A percentile compares a stretch with the other conserved stretches of the same genome.
Evolutionary conservation across 2,797 vertebrate genomes (phyloP).

Genomic region (Mustela erminea): DNA sequence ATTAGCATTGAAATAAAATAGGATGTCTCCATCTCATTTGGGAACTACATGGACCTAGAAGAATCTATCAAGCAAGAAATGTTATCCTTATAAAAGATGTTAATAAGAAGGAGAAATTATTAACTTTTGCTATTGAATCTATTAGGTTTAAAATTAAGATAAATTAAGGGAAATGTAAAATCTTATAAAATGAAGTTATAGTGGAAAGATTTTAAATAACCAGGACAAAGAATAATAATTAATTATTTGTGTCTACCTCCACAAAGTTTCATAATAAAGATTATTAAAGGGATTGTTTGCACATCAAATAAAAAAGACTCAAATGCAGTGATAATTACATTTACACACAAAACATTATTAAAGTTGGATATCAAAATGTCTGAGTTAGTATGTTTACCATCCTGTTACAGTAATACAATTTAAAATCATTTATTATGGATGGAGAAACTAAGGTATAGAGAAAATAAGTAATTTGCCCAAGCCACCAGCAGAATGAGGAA

Average conservation of each 20-base stretch:
- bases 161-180: conserved; percentile 23
- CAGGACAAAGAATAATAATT: conserved; percentile 13
- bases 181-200: conserved; percentile 23
- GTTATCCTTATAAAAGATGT: conserved; percentile 20
- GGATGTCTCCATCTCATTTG: not conserved
- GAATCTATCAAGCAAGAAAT: conserved; percentile 46
- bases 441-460: not conserved
- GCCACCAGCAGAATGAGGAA: not conserved
- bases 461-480: not conserved
- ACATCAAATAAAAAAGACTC: not conserved
- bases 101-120: conserved; percentile 49
- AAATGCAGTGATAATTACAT: not conserved
- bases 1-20: conserved; percentile 19
- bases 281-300: not conserved
- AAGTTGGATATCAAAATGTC: not conserved
- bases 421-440: not conserved
- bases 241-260: not conserved
- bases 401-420: not conserved
- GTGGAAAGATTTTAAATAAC: not conserved
- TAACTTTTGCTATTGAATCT: conserved; percentile 30
- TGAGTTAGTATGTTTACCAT: not conserved
- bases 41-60: not conserved
- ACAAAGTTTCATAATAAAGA: conserved; percentile 23
- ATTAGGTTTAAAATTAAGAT: conserved; percentile 7
- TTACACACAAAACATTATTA: conserved; percentile 32